phyloP scores from a whole-genome alignment of 2,113 vertebrate species.

The Myiagra hebetior region DNA sequence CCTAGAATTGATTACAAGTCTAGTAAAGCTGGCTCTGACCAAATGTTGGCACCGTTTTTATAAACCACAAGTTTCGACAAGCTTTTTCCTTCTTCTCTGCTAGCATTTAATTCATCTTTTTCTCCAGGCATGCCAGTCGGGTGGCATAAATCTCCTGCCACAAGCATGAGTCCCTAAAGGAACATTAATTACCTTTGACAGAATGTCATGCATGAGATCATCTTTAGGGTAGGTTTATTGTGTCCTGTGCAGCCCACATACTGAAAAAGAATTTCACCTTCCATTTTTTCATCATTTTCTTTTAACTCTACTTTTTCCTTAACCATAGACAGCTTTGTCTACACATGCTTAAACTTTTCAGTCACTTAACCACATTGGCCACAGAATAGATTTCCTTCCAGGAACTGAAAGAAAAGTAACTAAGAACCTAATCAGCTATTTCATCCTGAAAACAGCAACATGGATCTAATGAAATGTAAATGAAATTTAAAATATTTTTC shows the following conservation, averaged over 20 bases:
- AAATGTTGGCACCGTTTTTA: neutral
- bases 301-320: neutral
- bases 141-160: neutral
- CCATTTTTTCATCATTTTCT: neutral
- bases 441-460: neutral
- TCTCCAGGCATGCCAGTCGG: neutral
- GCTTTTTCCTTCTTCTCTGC: neutral
- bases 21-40: neutral
- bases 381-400: conserved; percentile 27
- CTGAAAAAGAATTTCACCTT: neutral
- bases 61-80: neutral
- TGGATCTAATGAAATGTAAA: neutral
- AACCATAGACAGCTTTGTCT: neutral
- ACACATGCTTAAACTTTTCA: neutral
- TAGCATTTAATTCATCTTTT: neutral
- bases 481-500: neutral
- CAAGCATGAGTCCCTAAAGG: neutral
- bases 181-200: neutral
- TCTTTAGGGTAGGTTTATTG: neutral
- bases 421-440: neutral
- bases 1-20: neutral
- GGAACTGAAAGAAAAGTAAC: neutral
- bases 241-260: neutral
- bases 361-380: neutral
- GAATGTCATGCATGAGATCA: neutral